phyloP scores from a whole-genome alignment of 2,888 invertebrate genomes.

The Stenodera caucasica region DNA sequence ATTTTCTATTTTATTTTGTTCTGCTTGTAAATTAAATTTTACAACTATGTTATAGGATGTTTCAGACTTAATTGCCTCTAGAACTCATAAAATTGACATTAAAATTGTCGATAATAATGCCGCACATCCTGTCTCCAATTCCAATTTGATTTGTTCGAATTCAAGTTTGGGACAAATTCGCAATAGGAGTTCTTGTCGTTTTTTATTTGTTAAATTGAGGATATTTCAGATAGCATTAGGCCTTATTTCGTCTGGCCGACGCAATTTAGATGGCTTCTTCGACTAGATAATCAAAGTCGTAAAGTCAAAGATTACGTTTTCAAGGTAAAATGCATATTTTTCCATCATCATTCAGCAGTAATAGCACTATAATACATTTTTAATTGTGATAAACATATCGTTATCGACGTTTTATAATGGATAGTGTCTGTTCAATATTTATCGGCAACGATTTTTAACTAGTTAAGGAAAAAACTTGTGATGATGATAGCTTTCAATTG shows the following conservation, averaged over 20 bases:
- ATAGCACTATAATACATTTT: slow-evolving; percentile 9
- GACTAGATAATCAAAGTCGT: neutral
- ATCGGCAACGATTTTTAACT: neutral
- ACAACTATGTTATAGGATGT: slow-evolving; percentile 17
- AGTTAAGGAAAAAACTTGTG: neutral
- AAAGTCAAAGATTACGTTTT: slow-evolving; percentile 5
- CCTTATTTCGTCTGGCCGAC: too few relatives aligned
- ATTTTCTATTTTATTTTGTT: slow-evolving; percentile 14
- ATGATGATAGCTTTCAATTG: neutral
- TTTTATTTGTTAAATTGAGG: too few relatives aligned
- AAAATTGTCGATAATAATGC: neutral
- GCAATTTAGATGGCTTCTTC: too few relatives aligned
- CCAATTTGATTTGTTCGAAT: neutral
- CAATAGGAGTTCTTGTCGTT: too few relatives aligned
- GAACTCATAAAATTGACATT: slow-evolving; percentile 13
- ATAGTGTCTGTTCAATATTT: neutral
- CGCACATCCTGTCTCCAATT: neutral
- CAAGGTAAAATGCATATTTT: slow-evolving; percentile 5
- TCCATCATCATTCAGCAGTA: neutral
- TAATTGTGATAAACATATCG: slow-evolving; percentile 2
- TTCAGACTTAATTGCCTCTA: slow-evolving; percentile 16
- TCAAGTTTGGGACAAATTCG: too few relatives aligned
- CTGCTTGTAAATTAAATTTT: slow-evolving; percentile 21
- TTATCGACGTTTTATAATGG: slow-evolving; percentile 6
- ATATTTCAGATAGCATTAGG: too few relatives aligned